phyloP scores from a whole-genome alignment of 2,888 invertebrate species.

The Aromia moschata region DNA sequence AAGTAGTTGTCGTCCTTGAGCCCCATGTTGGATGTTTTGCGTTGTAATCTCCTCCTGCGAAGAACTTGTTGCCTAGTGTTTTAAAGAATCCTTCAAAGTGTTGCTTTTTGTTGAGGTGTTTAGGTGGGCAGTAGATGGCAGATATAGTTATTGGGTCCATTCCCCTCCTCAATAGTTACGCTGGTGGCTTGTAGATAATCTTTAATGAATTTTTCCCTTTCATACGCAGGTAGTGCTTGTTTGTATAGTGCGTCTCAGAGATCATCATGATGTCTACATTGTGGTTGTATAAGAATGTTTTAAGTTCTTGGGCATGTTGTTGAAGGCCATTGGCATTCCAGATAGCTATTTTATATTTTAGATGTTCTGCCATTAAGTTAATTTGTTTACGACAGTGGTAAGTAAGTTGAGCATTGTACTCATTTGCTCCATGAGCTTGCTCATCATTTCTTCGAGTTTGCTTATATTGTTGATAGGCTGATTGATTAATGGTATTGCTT shows the following conservation, averaged over 20 bases:
- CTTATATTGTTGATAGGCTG: too few species aligned
- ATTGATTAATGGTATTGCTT: too few species aligned
- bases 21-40: slow-evolving; percentile 25
- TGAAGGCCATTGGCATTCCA: too few species aligned
- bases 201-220: slow-evolving; percentile 20
- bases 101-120: slow-evolving; percentile 34
- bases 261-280: slow-evolving; percentile 37
- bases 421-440: too few species aligned
- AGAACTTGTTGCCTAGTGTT: background rate
- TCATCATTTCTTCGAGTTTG: too few species aligned
- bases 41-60: background rate
- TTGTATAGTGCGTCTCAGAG: slow-evolving; percentile 33
- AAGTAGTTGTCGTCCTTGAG: slow-evolving; percentile 24
- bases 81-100: slow-evolving; percentile 34
- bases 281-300: slow-evolving; percentile 10
- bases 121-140: background rate
- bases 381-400: too few species aligned
- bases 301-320: slow-evolving; percentile 4
- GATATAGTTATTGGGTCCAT: slow-evolving; percentile 16
- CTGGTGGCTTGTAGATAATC: slow-evolving; percentile 37
- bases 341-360: too few species aligned
- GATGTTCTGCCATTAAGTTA: too few species aligned
- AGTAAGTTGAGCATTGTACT: too few species aligned
- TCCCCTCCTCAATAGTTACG: slow-evolving; percentile 30
- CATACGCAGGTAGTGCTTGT: slow-evolving; percentile 26